Base-by-base conservation (phyloP, 2,888 invertebrate genomes). In the Artemia sp. region DNA sequence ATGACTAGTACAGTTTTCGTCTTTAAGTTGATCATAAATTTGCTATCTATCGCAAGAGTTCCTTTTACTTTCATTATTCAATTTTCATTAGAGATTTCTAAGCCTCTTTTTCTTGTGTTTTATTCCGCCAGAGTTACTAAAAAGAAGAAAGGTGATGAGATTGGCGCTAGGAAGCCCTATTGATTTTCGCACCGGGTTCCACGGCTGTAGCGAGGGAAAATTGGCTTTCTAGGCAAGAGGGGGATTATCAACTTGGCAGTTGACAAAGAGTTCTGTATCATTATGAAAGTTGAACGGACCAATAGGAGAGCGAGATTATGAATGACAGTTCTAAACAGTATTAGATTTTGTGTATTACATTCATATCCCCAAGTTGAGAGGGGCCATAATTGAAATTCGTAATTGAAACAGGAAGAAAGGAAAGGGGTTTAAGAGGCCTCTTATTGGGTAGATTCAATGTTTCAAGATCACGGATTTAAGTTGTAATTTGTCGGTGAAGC, bases 231-330 rank as follows among this genome's bases (percentile, higher is more conserved):
- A 24, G 11, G 24, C 12, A 24, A 58, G n/a, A 24, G 64, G 64
- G 64, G 64, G 24, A 58, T 58, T 24, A 58, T 24, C 24, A 58
- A 58, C 14, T 24, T 19, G 64, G 64, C 64, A 58, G 24, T 58
- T 58, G 64, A 58, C 64, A 58, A 58, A 19, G 64, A 58, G 64
- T 58, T n/a, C n/a, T 58, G 64, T 58, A 58, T 58, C 64, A 58
- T 58, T 58, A 58, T 58, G 64, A 58, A 58, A 58, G 38, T 24
- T 24, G 24, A 58, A 58, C 10, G 64, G 58, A 58, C 64, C 64
- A 58, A 58, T 58, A 24, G 64, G 64, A 58, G 64, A n/a, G 24
- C 24, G 64, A 24, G 14, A 24, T 10, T 58, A 8, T 24, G 9
- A 58, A 58, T 58, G 64, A 58, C 64, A 58, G 64, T 24, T 58